phyloP scores from a whole-genome alignment of 2,797 vertebrate genomes.

The Hydrophis major region DNA sequence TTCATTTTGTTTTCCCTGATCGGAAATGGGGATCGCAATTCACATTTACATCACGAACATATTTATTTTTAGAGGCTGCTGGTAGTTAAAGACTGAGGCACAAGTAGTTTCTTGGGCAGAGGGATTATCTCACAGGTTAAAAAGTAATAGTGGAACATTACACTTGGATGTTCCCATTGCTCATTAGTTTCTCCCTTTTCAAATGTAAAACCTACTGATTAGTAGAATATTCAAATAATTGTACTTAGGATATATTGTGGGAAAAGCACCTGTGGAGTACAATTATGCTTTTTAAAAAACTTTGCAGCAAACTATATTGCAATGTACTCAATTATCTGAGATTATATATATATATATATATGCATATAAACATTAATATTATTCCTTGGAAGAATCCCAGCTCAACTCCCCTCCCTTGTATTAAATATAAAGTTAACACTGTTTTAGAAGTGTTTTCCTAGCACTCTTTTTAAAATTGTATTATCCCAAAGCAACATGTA shows the following conservation, averaged over 20 bases:
- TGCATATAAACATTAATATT: background rate
- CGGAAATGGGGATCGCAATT: background rate
- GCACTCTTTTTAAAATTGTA: background rate
- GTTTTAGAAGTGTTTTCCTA: background rate
- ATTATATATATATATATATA: background rate
- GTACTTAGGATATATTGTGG: background rate
- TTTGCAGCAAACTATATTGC: background rate
- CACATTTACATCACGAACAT: background rate
- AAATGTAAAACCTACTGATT: background rate
- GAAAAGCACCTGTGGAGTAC: background rate
- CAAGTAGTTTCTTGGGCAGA: background rate
- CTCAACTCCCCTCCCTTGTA: background rate
- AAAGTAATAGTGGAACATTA: background rate
- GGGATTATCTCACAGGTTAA: background rate
- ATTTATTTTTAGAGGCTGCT: background rate
- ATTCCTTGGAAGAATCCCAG: background rate
- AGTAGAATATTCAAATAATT: background rate
- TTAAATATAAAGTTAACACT: background rate
- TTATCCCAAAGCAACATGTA: background rate
- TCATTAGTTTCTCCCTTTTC: background rate
- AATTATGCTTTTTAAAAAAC: background rate
- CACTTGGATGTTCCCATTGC: background rate
- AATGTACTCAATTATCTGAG: background rate
- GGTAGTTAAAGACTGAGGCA: background rate
- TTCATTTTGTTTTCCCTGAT: background rate